Percentiles rank a stretch among this genome's conserved stretches.
phyloP scores from a whole-genome alignment of 2,888 invertebrate species.

The Troides oblongomaculatus region DNA sequence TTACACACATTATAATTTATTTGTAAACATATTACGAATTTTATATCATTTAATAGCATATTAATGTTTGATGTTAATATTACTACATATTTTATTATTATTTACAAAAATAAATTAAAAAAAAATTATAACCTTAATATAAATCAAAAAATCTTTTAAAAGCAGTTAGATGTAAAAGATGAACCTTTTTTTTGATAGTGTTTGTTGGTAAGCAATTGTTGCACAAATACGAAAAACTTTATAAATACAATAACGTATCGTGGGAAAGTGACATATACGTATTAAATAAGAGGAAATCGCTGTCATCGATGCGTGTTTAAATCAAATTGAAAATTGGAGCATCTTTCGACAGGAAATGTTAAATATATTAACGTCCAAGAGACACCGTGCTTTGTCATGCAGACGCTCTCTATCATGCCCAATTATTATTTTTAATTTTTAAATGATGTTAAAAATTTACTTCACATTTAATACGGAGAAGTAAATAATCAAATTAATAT shows the following conservation, averaged over 20 bases:
- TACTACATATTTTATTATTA: no score
- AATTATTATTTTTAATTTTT: slow-evolving; percentile 42
- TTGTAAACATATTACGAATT: slow-evolving; percentile 12
- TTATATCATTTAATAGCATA: background rate
- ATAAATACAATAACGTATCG: slow-evolving; percentile 52
- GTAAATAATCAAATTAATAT: slow-evolving; percentile 22
- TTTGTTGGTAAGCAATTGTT: slow-evolving; percentile 33
- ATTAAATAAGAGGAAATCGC: slow-evolving; percentile 70
- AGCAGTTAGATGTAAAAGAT: no score
- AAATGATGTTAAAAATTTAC: slow-evolving; percentile 34
- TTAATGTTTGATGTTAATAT: no score
- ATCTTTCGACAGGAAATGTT: slow-evolving; percentile 73
- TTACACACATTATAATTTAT: slow-evolving; percentile 31
- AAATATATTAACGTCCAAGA: slow-evolving; percentile 67
- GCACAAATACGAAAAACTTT: slow-evolving; percentile 37
- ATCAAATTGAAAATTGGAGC: slow-evolving; percentile 78
- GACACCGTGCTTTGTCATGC: slow-evolving; percentile 52
- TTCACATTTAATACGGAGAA: slow-evolving; percentile 31
- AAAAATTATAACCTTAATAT: background rate
- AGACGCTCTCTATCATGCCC: slow-evolving; percentile 47
- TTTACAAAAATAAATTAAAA: background rate
- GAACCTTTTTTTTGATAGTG: background rate
- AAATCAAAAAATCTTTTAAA: no score
- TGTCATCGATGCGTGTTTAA: slow-evolving; percentile 69
- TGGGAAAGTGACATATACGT: slow-evolving; percentile 51